These are phyloP conservation scores for Ectropis grisescens DNA, from an alignment of 1,140 invertebrate species.

Conservation along the genomic window DNA sequence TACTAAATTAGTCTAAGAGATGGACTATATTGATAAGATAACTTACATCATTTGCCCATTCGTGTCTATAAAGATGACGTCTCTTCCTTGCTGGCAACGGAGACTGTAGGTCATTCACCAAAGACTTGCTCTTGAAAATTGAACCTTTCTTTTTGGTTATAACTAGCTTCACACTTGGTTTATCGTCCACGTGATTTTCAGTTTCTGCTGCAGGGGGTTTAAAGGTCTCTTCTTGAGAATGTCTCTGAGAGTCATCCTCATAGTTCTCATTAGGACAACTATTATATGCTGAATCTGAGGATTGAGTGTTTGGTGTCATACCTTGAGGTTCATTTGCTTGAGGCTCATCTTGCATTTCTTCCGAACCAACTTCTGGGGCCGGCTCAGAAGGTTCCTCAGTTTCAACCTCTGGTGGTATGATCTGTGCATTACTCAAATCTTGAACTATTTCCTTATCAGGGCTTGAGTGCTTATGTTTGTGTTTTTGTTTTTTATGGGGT, in stretches of 20 bases:
- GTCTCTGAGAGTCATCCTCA: slow-evolving; percentile 49
- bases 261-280: slow-evolving; percentile 55
- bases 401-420: slow-evolving; percentile 14
- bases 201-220: slow-evolving; percentile 55
- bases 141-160: slow-evolving; percentile 86
- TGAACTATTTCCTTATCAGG: slow-evolving; percentile 20
- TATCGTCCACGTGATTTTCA: slow-evolving; percentile 49
- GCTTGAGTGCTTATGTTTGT: slow-evolving; percentile 40
- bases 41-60: slow-evolving; percentile 83
- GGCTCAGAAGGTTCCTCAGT: slow-evolving; percentile 19
- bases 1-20: too few species aligned
- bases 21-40: too few species aligned
- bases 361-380: slow-evolving; percentile 19
- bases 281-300: slow-evolving; percentile 56
- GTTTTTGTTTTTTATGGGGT: slow-evolving; percentile 42
- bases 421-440: slow-evolving; percentile 10
- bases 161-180: slow-evolving; percentile 74
- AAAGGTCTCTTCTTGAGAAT: slow-evolving; percentile 46
- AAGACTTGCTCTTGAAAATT: slow-evolving; percentile 88
- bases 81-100: slow-evolving; percentile 78
- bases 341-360: slow-evolving; percentile 23
- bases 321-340: slow-evolving; percentile 31
- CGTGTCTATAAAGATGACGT: slow-evolving; percentile 87
- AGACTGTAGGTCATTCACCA: slow-evolving; percentile 74
- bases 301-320: slow-evolving; percentile 40